These are phyloP conservation scores for Sprattus sprattus DNA, from an alignment of 2,113 vertebrate genomes.

Conservation along the genomic window DNA sequence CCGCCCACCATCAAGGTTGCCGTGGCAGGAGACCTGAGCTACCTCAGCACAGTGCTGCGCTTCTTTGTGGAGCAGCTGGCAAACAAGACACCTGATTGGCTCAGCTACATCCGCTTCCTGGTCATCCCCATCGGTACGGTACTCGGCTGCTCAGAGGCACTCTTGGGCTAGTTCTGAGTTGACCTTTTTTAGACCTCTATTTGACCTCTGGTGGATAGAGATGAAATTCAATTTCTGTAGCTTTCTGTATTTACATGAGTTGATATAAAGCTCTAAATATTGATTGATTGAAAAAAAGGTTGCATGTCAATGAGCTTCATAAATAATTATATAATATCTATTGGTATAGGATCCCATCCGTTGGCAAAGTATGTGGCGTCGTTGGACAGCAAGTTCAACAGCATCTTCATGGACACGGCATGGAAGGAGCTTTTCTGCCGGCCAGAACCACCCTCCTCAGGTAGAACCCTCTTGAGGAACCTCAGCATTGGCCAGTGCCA, in stretches of 20 bases:
- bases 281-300: not conserved
- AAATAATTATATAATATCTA: not conserved
- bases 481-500: too few species aligned
- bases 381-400: slow-evolving; percentile 73
- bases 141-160: too few species aligned
- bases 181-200: too few species aligned
- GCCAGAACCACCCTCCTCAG: slow-evolving; percentile 69
- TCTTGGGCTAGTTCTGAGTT: too few species aligned
- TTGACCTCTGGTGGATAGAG: not conserved
- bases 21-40: slow-evolving; percentile 72
- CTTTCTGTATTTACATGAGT: not conserved
- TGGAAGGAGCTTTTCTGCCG: slow-evolving; percentile 78
- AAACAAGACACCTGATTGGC: slow-evolving; percentile 76
- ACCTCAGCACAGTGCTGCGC: slow-evolving; percentile 74
- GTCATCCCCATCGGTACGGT: slow-evolving; percentile 70
- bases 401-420: slow-evolving; percentile 74
- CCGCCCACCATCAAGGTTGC: slow-evolving; percentile 75
- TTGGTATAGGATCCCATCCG: slow-evolving; percentile 70
- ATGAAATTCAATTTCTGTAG: not conserved
- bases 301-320: not conserved
- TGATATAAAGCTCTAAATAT: not conserved
- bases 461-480: slow-evolving; percentile 44
- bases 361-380: slow-evolving; percentile 76
- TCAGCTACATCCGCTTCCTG: slow-evolving; percentile 75
- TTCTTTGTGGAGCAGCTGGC: slow-evolving; percentile 78